Evolutionary conservation across 2,888 invertebrate genomes (phyloP).

Genomic region (Leucophenga maculata): DNA sequence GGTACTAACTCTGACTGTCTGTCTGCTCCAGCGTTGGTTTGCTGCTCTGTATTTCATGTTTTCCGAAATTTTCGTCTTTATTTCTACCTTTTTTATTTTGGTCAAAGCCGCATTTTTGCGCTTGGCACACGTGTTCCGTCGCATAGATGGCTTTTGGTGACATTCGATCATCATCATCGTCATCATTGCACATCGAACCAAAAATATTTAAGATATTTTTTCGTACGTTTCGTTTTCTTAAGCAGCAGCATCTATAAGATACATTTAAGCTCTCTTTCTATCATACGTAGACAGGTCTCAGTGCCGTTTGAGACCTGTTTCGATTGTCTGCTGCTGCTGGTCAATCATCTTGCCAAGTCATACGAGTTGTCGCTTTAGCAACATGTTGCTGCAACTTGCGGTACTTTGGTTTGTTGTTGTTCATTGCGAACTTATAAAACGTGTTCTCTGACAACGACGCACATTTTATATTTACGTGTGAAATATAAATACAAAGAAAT

Average conservation of each 20-base stretch:
- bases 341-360: slow-evolving; percentile 46
- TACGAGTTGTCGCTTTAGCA: slow-evolving; percentile 27
- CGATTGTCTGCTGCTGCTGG: slow-evolving; percentile 31
- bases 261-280: slow-evolving; percentile 3
- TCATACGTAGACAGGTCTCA: neutral
- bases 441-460: slow-evolving; percentile 45
- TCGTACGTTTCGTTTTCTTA: slow-evolving; percentile 42
- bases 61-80: neutral
- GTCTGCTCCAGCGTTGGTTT: no score
- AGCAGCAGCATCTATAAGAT: no score
- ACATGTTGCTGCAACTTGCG: slow-evolving; percentile 50
- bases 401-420: slow-evolving; percentile 43
- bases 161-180: slow-evolving; percentile 42
- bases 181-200: slow-evolving; percentile 24
- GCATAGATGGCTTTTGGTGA: slow-evolving; percentile 53
- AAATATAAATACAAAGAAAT: slow-evolving; percentile 41
- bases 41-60: neutral
- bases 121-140: slow-evolving; percentile 8
- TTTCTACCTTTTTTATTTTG: slow-evolving; percentile 4
- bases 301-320: neutral
- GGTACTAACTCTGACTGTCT: neutral
- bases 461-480: slow-evolving; percentile 25
- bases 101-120: slow-evolving; percentile 1
- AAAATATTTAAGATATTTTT: slow-evolving; percentile 58
- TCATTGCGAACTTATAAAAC: slow-evolving; percentile 31